Evolutionary conservation across 2,888 invertebrate species (phyloP), one percentile per base, ranked within the genome.

Genomic region (Sphaerophoria rueppellii): DNA sequence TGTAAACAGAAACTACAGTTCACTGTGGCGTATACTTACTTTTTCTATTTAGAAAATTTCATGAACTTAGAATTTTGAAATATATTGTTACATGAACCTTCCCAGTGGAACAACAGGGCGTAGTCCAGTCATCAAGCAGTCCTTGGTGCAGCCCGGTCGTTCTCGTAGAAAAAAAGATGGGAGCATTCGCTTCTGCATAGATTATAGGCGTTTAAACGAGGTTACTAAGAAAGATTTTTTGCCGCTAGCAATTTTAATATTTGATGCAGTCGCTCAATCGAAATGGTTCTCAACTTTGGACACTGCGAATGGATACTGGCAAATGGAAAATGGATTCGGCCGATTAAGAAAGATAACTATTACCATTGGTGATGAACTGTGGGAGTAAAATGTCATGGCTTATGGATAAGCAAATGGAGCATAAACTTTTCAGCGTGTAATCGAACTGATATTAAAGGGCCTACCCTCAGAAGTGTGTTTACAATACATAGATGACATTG

Each of bases 261-360:
- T 54, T 54, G 54, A 24, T 54, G 54, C 55, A 7, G 55, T 55
- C 55, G 34, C 55, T n/a, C 34, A n/a, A 6, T 35, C 55, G n/a
- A 55, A 55, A 34, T 82, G 78, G 78, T 86, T 81, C 54, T 63
- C 71, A 1, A 78, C 78, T 1, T 48, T 75, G 55, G 75, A 79
- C 24, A 32, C 67, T 35, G 48, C 71, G 11, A 69, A 58, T 43
- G 73, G 77, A 1, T 58, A 75, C 65, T 71, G 74, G 71, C 73
- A 73, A 35, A 71, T 67, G 2, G 72, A 83, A 52, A 65, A 58
- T 14, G 58, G 37, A n/a, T 37, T 35, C n/a, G 12, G 9, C 14
- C 12, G 37, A 6, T 48, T 37, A 12, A 16, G 52, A 48, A 58
- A 71, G 14, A 71, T 50, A 0, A 58, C 11, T 11, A 54, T 67